phyloP scores from a whole-genome alignment of 2,797 vertebrate genomes.

The Enteromius treurensis region DNA sequence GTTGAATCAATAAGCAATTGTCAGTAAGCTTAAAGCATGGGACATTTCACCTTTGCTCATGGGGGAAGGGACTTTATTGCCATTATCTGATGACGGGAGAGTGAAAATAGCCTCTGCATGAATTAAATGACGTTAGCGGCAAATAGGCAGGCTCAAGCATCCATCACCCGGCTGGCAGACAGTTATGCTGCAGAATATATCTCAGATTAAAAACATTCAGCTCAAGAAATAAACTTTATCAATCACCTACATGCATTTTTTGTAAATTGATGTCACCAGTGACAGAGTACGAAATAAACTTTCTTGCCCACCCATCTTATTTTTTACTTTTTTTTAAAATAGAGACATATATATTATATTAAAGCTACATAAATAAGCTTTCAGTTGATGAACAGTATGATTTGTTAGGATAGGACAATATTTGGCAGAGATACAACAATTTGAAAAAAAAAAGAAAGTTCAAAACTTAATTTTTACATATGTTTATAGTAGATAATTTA shows the following conservation, averaged over 20 bases:
- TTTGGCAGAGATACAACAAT: too few species aligned
- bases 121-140: conserved; percentile 29
- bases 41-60: conserved; percentile 17
- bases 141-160: conserved; percentile 11
- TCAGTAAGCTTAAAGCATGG: conserved; percentile 12
- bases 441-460: too few species aligned
- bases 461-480: too few species aligned
- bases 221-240: neutral
- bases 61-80: conserved; percentile 37
- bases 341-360: too few species aligned
- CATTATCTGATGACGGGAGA: conserved; percentile 37
- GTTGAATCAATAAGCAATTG: conserved; percentile 43
- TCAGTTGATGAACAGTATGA: too few species aligned
- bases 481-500: too few species aligned
- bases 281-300: neutral
- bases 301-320: neutral
- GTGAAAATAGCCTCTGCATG: conserved; percentile 38
- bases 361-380: too few species aligned
- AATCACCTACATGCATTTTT: conserved; percentile 4
- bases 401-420: too few species aligned
- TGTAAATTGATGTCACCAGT: neutral
- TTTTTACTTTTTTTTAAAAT: neutral
- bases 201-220: conserved; percentile 9
- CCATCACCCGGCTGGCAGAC: conserved; percentile 14
- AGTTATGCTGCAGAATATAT: conserved; percentile 12